These are phyloP conservation scores for Dendroctonus ponderosae DNA, from an alignment of 1,140 invertebrate genomes.

Conservation along the genomic window DNA sequence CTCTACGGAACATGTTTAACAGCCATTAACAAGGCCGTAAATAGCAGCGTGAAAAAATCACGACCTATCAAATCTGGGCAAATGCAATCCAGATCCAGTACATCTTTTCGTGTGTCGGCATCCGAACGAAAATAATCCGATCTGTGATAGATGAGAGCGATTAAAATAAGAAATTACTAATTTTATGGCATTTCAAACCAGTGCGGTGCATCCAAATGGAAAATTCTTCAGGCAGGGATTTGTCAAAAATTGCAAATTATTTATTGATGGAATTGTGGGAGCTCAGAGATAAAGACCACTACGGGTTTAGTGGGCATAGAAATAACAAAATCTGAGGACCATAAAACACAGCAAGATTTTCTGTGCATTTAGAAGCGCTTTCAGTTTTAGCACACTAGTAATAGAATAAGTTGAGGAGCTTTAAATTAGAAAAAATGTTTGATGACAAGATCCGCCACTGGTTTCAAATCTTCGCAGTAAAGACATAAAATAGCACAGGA, in stretches of 20 bases:
- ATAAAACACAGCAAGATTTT: too few species aligned
- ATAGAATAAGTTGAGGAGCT: too few species aligned
- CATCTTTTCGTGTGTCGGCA: slow-evolving; percentile 26
- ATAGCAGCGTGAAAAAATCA: slow-evolving; percentile 7
- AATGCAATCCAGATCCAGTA: slow-evolving; percentile 33
- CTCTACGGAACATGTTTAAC: too few species aligned
- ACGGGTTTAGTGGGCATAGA: too few species aligned
- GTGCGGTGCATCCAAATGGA: neutral
- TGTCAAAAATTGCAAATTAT: too few species aligned
- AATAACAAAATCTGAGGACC: too few species aligned
- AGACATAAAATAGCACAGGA: slow-evolving; percentile 32
- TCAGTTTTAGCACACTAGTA: too few species aligned
- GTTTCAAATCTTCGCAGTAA: neutral
- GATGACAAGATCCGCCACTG: slow-evolving; percentile 2
- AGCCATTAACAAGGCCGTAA: slow-evolving; percentile 9
- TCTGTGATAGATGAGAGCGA: slow-evolving; percentile 30
- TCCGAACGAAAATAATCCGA: slow-evolving; percentile 33
- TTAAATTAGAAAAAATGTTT: neutral
- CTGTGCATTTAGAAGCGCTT: too few species aligned
- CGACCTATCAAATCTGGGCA: slow-evolving; percentile 10
- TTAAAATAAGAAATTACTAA: slow-evolving; percentile 34
- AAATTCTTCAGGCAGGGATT: too few species aligned
- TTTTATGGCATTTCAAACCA: slow-evolving; percentile 15
- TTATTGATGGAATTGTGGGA: too few species aligned
- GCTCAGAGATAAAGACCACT: too few species aligned